Percentiles rank a stretch among this genome's conserved stretches.
Conservation (phyloP, 2,888 invertebrate species). For the Pogonocherus hispidulus region DNA sequence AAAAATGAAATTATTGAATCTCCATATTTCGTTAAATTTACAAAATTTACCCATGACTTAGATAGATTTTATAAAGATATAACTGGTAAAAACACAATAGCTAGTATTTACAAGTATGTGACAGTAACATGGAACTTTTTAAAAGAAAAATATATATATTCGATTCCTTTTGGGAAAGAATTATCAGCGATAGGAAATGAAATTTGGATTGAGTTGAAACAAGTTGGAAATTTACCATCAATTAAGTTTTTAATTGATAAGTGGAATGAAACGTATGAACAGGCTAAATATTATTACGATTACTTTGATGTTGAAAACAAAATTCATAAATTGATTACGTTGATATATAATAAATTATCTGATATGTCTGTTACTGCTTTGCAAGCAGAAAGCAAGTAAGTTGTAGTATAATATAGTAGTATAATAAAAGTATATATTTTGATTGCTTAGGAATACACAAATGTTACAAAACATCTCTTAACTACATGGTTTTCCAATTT, state of each 20-base stretch:
- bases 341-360: conserved; percentile 79
- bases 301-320: conserved; percentile 83
- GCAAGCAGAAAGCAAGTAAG: conserved; percentile 82
- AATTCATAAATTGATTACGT: conserved; percentile 74
- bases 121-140: conserved; percentile 77
- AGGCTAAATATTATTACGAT: conserved; percentile 80
- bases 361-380: conserved; percentile 84
- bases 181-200: conserved; percentile 75
- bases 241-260: conserved; percentile 73
- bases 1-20: conserved; percentile 85
- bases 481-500: no score
- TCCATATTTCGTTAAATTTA: conserved; percentile 85
- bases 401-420: conserved; percentile 45
- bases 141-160: conserved; percentile 76
- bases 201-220: conserved; percentile 74
- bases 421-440: no score
- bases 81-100: conserved; percentile 81
- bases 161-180: conserved; percentile 79
- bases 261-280: conserved; percentile 74
- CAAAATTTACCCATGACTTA: conserved; percentile 84
- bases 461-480: no score
- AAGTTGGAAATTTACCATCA: conserved; percentile 75
- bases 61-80: conserved; percentile 86
- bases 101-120: conserved; percentile 84
- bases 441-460: no score